Conservation (phyloP, 53 echinoderm and acorn worm species). For the Henricia sp. region DNA sequence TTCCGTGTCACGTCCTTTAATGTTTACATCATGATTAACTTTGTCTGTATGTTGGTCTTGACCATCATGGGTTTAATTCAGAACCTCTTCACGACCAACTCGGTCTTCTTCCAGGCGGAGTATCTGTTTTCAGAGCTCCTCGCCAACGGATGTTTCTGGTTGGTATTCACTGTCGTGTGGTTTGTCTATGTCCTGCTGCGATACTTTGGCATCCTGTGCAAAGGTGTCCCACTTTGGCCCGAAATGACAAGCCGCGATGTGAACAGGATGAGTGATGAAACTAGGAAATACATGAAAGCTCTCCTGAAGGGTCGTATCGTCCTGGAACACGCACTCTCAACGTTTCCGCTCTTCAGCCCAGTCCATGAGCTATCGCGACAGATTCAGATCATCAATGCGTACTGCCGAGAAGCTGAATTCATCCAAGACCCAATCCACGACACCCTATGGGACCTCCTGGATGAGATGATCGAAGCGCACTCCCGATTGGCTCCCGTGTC, state of each 20-base stretch:
- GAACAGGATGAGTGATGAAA: conserved; percentile 80
- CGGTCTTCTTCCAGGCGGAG: conserved; percentile 84
- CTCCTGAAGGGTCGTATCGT: conserved; percentile 89
- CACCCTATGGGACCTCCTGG: conserved; percentile 94
- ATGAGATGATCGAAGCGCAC: conserved; percentile 98
- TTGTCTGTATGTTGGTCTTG: conserved; percentile 78
- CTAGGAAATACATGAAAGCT: conserved; percentile 85
- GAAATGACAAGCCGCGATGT: conserved; percentile 77
- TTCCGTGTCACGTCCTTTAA: conserved; percentile 92
- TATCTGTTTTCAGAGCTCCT: conserved; percentile 83
- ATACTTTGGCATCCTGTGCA: conserved; percentile 79
- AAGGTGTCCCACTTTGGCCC: conserved; percentile 84
- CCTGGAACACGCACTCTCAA: conserved; percentile 85
- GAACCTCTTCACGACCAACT: conserved; percentile 70
- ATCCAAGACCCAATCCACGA: conserved; percentile 92
- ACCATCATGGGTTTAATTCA: conserved; percentile 88
- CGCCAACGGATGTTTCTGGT: conserved; percentile 73
- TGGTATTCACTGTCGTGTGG: conserved; percentile 75
- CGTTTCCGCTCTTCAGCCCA: conserved; percentile 91
- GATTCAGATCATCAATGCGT: conserved; percentile 98
- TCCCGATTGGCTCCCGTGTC: conserved; percentile 84
- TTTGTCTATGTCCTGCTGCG: conserved; percentile 79
- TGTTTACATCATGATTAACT: conserved; percentile 75
- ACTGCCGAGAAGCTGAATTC: conserved; percentile 94
- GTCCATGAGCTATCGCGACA: conserved; percentile 94